A percentile compares a stretch with the other conserved stretches of the same genome.
phyloP scores from a whole-genome alignment of 1,140 invertebrate genomes.

The Camponotus pennsylvanicus region DNA sequence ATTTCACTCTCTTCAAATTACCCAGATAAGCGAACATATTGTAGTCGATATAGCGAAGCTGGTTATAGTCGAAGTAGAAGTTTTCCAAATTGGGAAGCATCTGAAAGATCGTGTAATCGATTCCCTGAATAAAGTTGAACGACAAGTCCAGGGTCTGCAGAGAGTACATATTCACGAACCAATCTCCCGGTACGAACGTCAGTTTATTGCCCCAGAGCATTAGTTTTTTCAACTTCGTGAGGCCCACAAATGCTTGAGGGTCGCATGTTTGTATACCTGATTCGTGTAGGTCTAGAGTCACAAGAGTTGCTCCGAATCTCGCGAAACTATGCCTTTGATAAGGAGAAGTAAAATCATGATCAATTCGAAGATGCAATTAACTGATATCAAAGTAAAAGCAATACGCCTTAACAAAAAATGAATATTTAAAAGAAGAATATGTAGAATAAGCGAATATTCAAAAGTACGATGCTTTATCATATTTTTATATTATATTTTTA shows the following conservation, averaged over 20 bases:
- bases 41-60: slow-evolving; percentile 74
- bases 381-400: background rate
- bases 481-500: background rate
- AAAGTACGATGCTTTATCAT: too few species aligned
- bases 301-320: slow-evolving; percentile 70
- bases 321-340: slow-evolving; percentile 74
- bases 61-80: slow-evolving; percentile 80
- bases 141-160: slow-evolving; percentile 79
- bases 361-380: background rate
- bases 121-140: slow-evolving; percentile 78
- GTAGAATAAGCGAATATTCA: slow-evolving; percentile 3
- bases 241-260: slow-evolving; percentile 71
- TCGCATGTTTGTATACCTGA: slow-evolving; percentile 74
- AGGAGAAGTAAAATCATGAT: background rate
- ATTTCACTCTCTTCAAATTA: slow-evolving; percentile 77
- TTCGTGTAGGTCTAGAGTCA: slow-evolving; percentile 74
- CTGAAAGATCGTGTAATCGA: slow-evolving; percentile 73
- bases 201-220: slow-evolving; percentile 81
- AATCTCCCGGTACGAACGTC: slow-evolving; percentile 66
- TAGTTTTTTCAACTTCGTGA: slow-evolving; percentile 76
- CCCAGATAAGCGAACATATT: slow-evolving; percentile 72
- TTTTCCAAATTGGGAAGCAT: slow-evolving; percentile 74
- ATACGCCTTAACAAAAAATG: slow-evolving; percentile 2
- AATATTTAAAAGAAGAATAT: slow-evolving; percentile 26
- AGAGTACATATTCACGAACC: slow-evolving; percentile 75